A percentile compares a stretch with the other conserved stretches of the same genome.
Evolutionary conservation across 2,888 invertebrate species (phyloP).

Genomic region (Tineola bisselliella): DNA sequence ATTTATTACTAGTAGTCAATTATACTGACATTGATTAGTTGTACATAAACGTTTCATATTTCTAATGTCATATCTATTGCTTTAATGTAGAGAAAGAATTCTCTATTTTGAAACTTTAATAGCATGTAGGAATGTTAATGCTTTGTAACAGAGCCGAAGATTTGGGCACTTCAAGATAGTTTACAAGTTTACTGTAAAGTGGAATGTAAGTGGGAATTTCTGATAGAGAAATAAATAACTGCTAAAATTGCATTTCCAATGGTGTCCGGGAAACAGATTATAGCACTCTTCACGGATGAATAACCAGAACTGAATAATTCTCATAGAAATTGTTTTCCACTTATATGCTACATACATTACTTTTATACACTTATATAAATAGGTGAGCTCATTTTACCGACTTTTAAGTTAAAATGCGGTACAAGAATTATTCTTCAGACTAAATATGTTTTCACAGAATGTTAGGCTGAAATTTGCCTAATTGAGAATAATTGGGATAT

Average conservation of each 20-base stretch:
- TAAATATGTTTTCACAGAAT: no score
- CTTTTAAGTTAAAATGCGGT: neutral
- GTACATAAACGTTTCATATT: neutral
- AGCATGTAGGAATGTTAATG: conserved; percentile 24
- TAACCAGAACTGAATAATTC: neutral
- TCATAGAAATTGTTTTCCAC: neutral
- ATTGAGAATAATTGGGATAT: neutral
- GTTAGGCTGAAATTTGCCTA: neutral
- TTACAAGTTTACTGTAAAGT: neutral
- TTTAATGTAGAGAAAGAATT: conserved; percentile 24
- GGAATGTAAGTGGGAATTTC: neutral
- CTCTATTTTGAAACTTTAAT: conserved; percentile 42
- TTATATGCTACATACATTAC: neutral
- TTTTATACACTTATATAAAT: neutral
- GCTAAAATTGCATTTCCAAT: neutral
- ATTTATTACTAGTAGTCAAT: no score
- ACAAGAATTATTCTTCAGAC: no score
- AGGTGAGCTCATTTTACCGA: no score
- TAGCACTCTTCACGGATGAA: neutral
- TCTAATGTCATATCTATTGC: neutral
- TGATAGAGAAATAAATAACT: neutral
- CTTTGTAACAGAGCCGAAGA: conserved; percentile 23
- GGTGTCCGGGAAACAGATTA: neutral
- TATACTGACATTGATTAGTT: neutral
- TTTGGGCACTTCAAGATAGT: neutral